These are phyloP conservation scores for Neolamprologus modestus DNA, from an alignment of 2,113 vertebrate genomes.

Conservation along the genomic window DNA sequence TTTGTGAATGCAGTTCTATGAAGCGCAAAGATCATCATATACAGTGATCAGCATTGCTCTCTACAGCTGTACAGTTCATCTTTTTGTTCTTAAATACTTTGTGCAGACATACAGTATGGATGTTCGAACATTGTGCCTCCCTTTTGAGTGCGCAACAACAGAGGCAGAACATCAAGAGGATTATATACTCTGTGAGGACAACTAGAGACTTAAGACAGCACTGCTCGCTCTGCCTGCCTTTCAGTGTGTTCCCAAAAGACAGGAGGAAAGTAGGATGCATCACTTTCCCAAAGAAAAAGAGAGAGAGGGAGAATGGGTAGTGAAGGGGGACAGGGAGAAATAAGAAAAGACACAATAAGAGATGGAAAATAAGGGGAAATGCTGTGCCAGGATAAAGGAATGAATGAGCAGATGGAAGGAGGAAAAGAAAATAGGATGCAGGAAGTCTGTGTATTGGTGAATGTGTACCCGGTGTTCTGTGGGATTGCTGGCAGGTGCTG, in stretches of 20 bases:
- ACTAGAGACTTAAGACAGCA: slow-evolving; percentile 13
- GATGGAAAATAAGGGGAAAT: not conserved
- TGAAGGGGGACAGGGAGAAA: not conserved
- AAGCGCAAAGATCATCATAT: not conserved
- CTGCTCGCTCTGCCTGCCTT: slow-evolving; percentile 3
- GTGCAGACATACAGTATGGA: not conserved
- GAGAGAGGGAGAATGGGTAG: not conserved
- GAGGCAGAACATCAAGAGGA: slow-evolving; percentile 51
- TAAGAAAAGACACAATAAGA: not conserved
- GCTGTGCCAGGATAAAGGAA: not conserved
- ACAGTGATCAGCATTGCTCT: not conserved
- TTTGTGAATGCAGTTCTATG: not conserved
- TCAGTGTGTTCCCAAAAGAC: slow-evolving; percentile 30
- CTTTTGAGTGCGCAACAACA: slow-evolving; percentile 10
- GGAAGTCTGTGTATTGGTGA: slow-evolving; percentile 7
- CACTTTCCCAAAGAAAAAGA: not conserved
- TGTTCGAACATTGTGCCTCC: not conserved
- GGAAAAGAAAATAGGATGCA: not conserved
- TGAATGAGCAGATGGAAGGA: slow-evolving; percentile 3
- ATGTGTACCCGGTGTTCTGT: slow-evolving; percentile 19
- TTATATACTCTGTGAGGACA: slow-evolving; percentile 37
- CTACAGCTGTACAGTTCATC: not conserved
- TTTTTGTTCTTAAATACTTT: not conserved
- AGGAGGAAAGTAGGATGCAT: slow-evolving; percentile 1
- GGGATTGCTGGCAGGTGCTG: slow-evolving; percentile 35